Base-by-base conservation (phyloP, 2,888 invertebrate species). In the Aspidapion aeneum region DNA sequence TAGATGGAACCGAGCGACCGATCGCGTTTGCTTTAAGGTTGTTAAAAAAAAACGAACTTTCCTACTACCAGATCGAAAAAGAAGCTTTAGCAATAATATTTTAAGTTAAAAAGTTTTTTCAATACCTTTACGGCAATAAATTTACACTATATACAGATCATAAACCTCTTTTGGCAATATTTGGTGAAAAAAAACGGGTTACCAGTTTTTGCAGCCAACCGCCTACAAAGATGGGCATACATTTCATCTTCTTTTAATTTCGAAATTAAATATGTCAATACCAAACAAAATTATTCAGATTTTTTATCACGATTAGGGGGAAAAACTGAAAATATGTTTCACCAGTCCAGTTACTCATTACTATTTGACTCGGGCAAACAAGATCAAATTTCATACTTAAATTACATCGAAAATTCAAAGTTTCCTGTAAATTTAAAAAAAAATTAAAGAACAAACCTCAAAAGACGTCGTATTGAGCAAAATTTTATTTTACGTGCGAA, bases 71-170 rank as follows among this genome's bases (percentile, higher is more conserved):
- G 58, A 63, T 64, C 48, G 61, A 63, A 48, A 60, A 65, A 49
- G 60, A 62, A 9, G 66, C 55, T 58, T n/a, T 57, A 17, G 52
- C 66, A 48, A 66, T 66, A 12, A 65, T 77, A 51, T 80, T 68
- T 64, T 76, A 74, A 2, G 71, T 79, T 9, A 67, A 69, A 49
- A 72, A 73, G 66, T 80, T 79, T 65, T 70, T 75, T 62, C 67
- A 74, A 18, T 80, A 74, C 64, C 51, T 79, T 1, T 74, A 69
- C 64, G 78, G 76, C 1, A 63, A 73, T 2, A 65, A 71, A 7
- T 81, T 81, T 69, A 76, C 58, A 58, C 35, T 69, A 9, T 58
- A 57, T 2, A 64, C 64, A 2, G 69, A 68, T n/a, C n/a, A n/a
- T 56, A 63, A 68, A 19, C 63, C 74, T 58, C 77, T 79, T 18